Evolutionary conservation across 2,888 invertebrate genomes (phyloP).

Genomic region (Chymomyza procnemis): DNA sequence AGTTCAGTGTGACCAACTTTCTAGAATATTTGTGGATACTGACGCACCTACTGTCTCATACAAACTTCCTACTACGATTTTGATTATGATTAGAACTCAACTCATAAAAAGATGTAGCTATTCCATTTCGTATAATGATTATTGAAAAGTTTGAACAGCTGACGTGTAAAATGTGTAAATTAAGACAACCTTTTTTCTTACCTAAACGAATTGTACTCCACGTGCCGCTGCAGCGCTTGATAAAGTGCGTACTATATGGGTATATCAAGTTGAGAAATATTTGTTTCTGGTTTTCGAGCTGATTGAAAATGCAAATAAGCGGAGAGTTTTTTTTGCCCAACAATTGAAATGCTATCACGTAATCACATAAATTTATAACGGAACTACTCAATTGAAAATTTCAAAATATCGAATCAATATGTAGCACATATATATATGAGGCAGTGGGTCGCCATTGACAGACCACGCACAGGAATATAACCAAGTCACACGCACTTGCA

Average conservation of each 20-base stretch:
- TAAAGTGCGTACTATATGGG: neutral
- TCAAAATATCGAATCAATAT: constrained; percentile 21
- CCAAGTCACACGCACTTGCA: neutral
- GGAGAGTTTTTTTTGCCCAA: neutral
- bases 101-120: neutral
- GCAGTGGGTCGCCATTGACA: constrained; percentile 63
- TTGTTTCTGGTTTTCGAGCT: neutral
- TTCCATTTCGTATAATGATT: neutral
- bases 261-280: neutral
- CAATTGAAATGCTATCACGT: constrained; percentile 41
- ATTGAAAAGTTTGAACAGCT: neutral
- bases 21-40: too few species aligned
- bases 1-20: too few species aligned
- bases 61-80: too few species aligned
- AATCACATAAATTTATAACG: constrained; percentile 22
- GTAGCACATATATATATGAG: constrained; percentile 6
- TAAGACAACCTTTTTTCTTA: neutral
- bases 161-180: neutral
- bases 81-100: neutral
- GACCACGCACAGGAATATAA: constrained; percentile 57
- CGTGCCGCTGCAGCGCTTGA: neutral
- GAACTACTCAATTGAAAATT: constrained; percentile 27
- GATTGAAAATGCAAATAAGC: neutral
- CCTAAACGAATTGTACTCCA: neutral
- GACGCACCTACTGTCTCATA: too few species aligned